Base-by-base conservation (phyloP, 2,888 invertebrate species). In the Drosophila paucipuncta region DNA sequence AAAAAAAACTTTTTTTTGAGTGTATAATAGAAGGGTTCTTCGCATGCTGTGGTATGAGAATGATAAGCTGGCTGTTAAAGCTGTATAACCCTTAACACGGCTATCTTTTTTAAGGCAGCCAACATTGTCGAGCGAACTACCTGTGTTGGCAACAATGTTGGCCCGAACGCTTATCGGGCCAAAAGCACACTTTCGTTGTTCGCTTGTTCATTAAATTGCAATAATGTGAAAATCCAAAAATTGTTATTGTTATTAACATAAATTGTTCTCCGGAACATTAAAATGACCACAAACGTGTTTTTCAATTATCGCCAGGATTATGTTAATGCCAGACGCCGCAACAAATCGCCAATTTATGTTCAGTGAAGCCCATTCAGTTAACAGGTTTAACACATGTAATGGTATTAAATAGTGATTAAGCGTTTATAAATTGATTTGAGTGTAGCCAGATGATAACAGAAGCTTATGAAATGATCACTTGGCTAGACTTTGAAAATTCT, bases 221-320 rank as follows among this genome's bases (percentile, higher is more conserved):
- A 86, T 73, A 84, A 82, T 59, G 82, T 57, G 71, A 63, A 68
- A 64, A 63, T 39, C 69, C 84, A 79, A 86, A 83, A 83, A 86
- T 66, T 65, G 82, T 80, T 77, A 71, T 84, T 87, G 82, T 75
- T 79, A 84, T 88, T 85, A 80, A 68, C 85, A 75, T 76, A 73
- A 79, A 87, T 73, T 84, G 79, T 75, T 72, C 71, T 63, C 54
- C 62, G 55, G 73, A 65, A 77, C 67, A 80, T 78, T 74, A 75
- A 88, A 90, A 90, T 73, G 81, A 85, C 88, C 85, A 63, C 88
- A 86, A 89, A 82, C 82, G 86, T 90, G 90, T 90, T 90, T 87
- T 90, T 89, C 86, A 87, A 87, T 87, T 87, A 87, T 87, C 86
- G 76, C 84, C 65, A 75, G 86, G 86, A 90, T 87, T 87, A 87